Conservation (phyloP, 2,113 vertebrate genomes). For the Nipponia nippon region DNA sequence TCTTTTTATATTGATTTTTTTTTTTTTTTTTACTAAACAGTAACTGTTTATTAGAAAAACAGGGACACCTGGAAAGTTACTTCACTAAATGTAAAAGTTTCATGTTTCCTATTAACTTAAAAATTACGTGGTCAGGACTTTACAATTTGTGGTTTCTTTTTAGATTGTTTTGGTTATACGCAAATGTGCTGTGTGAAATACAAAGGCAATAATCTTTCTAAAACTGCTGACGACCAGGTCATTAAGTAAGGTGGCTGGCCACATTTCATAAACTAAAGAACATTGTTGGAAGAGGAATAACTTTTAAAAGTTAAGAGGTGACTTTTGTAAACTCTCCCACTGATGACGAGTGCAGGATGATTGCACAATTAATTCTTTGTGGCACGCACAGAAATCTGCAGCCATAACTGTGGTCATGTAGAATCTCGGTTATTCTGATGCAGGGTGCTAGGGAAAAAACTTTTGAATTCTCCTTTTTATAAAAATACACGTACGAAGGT, state of each 20-base stretch:
- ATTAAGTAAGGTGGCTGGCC: conserved; percentile 51
- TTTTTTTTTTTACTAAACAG: conserved; percentile 37
- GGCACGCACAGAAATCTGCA: not conserved
- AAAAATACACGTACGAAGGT: not conserved
- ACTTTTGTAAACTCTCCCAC: conserved; percentile 33
- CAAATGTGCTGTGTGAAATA: conserved; percentile 50
- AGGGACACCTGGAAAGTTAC: conserved; percentile 62
- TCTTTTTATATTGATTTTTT: not conserved
- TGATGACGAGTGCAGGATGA: conserved; percentile 49
- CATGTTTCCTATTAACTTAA: conserved; percentile 63
- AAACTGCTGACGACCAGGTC: conserved; percentile 62
- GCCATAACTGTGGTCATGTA: not conserved
- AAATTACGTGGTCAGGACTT: conserved; percentile 50
- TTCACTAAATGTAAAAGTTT: conserved; percentile 19
- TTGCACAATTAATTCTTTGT: conserved; percentile 65
- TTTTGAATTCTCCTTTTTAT: conserved; percentile 37
- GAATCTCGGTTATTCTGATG: conserved; percentile 32
- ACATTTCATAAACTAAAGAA: conserved; percentile 49
- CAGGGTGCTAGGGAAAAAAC: not conserved
- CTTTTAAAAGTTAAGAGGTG: conserved; percentile 63
- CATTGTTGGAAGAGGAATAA: conserved; percentile 58
- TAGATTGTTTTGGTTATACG: conserved; percentile 56
- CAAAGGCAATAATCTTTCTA: conserved; percentile 58
- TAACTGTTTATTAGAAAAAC: conserved; percentile 61
- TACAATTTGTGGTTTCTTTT: conserved; percentile 62